These are phyloP conservation scores for Helicoverpa assulta DNA, from an alignment of 2,888 invertebrate species.

Conservation along the genomic window DNA sequence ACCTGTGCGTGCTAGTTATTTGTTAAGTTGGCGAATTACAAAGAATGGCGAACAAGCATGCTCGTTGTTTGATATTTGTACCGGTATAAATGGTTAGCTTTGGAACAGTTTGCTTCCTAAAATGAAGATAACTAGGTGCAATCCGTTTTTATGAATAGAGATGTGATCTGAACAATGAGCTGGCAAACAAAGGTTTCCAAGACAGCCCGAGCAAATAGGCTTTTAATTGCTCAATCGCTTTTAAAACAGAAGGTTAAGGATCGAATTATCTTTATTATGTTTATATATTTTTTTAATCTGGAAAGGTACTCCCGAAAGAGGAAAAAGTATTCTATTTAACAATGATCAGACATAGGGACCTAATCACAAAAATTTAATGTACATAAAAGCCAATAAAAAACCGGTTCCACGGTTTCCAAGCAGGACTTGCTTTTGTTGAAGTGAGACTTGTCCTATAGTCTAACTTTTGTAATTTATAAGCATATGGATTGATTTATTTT, in stretches of 20 bases:
- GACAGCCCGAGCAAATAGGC: slow-evolving; percentile 13
- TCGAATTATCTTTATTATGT: not conserved
- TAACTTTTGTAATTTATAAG: too few species aligned
- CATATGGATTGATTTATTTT: too few species aligned
- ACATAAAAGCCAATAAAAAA: too few species aligned
- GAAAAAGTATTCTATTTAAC: too few species aligned
- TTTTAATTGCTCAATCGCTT: slow-evolving; percentile 10
- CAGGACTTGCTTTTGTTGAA: too few species aligned
- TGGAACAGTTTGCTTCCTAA: slow-evolving; percentile 51
- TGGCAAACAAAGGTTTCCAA: slow-evolving; percentile 32
- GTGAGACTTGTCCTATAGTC: too few species aligned
- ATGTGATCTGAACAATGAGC: slow-evolving; percentile 50
- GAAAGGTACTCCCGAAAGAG: too few species aligned
- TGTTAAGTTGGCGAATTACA: slow-evolving; percentile 64
- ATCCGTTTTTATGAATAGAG: slow-evolving; percentile 48
- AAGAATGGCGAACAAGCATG: slow-evolving; percentile 53
- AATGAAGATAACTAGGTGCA: slow-evolving; percentile 59
- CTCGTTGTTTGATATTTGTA: slow-evolving; percentile 65
- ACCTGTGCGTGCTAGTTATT: slow-evolving; percentile 48
- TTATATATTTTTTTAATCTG: too few species aligned
- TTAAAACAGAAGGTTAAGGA: slow-evolving; percentile 20
- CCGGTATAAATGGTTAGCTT: slow-evolving; percentile 58
- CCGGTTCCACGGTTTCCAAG: too few species aligned
- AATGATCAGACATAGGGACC: too few species aligned
- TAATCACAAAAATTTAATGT: too few species aligned